Conservation (phyloP, 1,140 invertebrate genomes). For the Aplysia californica region DNA sequence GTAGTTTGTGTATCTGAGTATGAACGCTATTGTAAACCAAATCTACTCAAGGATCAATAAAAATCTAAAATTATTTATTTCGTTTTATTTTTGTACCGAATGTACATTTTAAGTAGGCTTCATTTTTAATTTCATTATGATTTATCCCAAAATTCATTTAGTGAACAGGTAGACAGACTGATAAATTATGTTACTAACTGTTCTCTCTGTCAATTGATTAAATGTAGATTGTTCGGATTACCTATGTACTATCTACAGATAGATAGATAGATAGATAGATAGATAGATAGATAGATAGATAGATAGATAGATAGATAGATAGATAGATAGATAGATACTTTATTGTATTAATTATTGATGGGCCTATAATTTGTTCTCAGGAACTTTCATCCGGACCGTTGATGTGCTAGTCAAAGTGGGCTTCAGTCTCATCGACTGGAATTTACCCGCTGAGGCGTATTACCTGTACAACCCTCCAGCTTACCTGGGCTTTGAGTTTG, state of each 20-base stretch:
- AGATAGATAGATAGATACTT: neutral
- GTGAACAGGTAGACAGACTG: too few relatives aligned
- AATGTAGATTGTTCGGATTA: too few relatives aligned
- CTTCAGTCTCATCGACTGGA: neutral
- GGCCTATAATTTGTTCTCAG: neutral
- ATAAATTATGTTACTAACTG: too few relatives aligned
- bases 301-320: neutral
- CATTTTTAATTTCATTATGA: too few relatives aligned
- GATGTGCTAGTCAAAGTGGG: neutral
- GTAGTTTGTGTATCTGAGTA: too few relatives aligned
- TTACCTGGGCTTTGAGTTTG: neutral
- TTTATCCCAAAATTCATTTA: too few relatives aligned
- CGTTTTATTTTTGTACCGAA: too few relatives aligned
- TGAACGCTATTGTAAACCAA: too few relatives aligned
- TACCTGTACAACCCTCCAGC: constrained; percentile 6
- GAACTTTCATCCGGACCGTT: neutral
- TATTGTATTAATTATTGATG: neutral
- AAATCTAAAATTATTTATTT: too few relatives aligned
- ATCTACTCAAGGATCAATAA: too few relatives aligned
- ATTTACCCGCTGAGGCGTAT: neutral
- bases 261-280: neutral
- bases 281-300: neutral
- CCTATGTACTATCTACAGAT: neutral
- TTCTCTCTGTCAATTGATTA: too few relatives aligned
- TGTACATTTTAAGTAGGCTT: too few relatives aligned